Conservation (phyloP, 1,140 invertebrate genomes). For the Acromyrmex heyeri region DNA sequence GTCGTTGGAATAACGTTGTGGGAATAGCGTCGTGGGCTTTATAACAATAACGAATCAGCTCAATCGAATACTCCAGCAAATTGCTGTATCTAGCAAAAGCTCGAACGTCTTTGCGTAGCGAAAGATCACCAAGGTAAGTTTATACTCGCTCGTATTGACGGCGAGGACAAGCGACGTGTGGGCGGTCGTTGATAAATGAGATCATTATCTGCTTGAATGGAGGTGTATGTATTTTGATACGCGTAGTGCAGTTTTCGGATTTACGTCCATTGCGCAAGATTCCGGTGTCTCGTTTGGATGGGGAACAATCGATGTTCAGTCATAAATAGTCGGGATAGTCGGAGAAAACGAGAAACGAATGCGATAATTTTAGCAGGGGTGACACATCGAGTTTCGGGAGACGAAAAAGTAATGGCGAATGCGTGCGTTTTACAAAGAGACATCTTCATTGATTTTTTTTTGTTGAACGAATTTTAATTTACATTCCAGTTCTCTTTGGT, state of each 20-base stretch:
- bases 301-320: slow-evolving; percentile 57
- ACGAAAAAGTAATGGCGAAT: neutral
- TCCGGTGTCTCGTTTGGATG: slow-evolving; percentile 5
- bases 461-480: slow-evolving; percentile 19
- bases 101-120: slow-evolving; percentile 15
- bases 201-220: neutral
- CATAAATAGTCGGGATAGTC: slow-evolving; percentile 43
- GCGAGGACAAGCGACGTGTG: neutral
- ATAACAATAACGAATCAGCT: neutral
- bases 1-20: neutral
- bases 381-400: slow-evolving; percentile 3
- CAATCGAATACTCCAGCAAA: slow-evolving; percentile 2
- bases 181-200: slow-evolving; percentile 16
- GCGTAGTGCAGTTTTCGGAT: slow-evolving; percentile 21
- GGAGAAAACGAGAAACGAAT: neutral
- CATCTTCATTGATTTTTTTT: slow-evolving; percentile 40
- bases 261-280: slow-evolving; percentile 55
- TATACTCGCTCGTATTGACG: neutral
- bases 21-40: neutral
- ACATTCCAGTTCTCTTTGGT: neutral
- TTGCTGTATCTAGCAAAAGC: slow-evolving; percentile 21
- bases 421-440: slow-evolving; percentile 22
- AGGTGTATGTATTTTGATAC: neutral
- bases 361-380: slow-evolving; percentile 30
- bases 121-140: slow-evolving; percentile 47